Evolutionary conservation across 2,888 invertebrate species (phyloP), one percentile per base, ranked within the genome.

Genomic region (Atethmia centrago): DNA sequence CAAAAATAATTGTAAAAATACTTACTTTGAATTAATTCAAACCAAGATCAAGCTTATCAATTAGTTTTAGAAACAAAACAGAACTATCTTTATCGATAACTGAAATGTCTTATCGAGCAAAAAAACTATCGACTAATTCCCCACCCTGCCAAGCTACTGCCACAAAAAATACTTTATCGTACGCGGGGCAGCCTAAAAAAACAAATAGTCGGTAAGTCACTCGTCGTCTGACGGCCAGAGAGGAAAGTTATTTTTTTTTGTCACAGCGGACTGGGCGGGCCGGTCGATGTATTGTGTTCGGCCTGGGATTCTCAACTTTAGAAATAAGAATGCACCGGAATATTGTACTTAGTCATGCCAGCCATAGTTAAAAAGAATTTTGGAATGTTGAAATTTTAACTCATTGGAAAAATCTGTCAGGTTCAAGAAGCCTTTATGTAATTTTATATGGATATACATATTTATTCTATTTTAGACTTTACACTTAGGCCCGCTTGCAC

Each of bases 121-220:
- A 25, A 81, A 83, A 80, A 64, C 36, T 82, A 90, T 93, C 92
- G 92, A 92, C 74, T 74, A 56, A 9, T 3, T 31, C 78, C 70
- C 92, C 89, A 72, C 93, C 79, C 90, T 91, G 85, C 53, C 74
- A 87, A 85, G 95, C 95, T 96, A 95, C 95, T 94, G 94, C 94
- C 95, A 96, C 96, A 96, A 96, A 96, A 95, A 96, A 96, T 93
- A 91, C 92, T 95, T 96, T 95, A 95, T 95, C 95, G 93, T 95
- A 93, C 93, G 90, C 94, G 93, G 94, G 93, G 93, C 94, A 94
- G 94, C 93, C 93, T 95, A 96, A 96, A 96, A 95, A 95, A 96
- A 95, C 95, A 94, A 93, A 94, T 92, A 93, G 90, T 88, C 94
- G 92, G 96, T 96, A 96, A 95, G 95, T 96, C 95, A 96, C 95